A percentile compares a stretch with the other conserved stretches of the same genome.
Conservation (phyloP, 2,797 vertebrate species). For the Morelia viridis region DNA sequence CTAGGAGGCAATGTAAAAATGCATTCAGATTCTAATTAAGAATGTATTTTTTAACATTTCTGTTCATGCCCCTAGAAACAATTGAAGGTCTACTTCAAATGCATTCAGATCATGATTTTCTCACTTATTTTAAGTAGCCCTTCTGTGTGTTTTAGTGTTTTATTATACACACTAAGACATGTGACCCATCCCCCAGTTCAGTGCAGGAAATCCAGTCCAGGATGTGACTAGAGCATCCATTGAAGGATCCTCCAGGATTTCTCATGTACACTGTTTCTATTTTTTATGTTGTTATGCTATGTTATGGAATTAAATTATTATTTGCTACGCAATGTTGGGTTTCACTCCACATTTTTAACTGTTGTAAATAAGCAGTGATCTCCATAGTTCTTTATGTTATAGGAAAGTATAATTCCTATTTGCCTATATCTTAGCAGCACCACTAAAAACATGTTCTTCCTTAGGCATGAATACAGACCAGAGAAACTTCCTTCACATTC, state of each 20-base stretch:
- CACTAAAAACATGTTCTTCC: neutral
- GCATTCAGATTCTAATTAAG: neutral
- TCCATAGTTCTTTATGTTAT: neutral
- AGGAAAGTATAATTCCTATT: accelerated
- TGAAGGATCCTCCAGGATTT: neutral
- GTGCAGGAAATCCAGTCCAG: neutral
- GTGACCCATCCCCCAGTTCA: neutral
- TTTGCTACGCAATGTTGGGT: neutral
- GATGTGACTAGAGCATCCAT: neutral
- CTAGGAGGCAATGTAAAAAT: neutral
- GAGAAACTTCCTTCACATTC: constrained; percentile 95
- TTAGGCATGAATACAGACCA: constrained; percentile 85
- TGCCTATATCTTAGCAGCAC: neutral
- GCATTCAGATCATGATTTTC: neutral
- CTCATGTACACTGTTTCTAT: neutral
- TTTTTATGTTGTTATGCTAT: neutral
- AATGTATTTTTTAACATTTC: neutral
- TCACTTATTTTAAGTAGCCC: neutral
- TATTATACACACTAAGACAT: neutral
- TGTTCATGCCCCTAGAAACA: neutral
- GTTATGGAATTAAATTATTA: neutral
- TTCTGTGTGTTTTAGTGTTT: neutral
- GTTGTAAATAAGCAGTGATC: neutral
- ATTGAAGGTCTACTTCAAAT: neutral
- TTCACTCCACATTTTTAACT: neutral